Conservation (phyloP, 2,888 invertebrate genomes). For the Agrilus cyanescens region DNA sequence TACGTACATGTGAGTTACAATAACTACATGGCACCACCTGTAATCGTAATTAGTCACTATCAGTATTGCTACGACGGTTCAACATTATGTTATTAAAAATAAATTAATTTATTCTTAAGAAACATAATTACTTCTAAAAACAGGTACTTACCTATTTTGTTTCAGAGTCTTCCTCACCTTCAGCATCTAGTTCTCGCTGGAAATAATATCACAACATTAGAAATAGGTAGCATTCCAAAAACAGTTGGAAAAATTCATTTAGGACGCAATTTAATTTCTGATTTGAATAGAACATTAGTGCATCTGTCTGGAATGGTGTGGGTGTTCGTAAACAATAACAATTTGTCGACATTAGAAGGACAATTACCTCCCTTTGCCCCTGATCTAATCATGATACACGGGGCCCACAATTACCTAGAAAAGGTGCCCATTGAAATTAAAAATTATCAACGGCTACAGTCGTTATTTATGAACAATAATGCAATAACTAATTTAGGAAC, state of each 20-base stretch:
- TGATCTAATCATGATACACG: conserved; percentile 57
- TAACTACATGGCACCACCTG: too few species aligned
- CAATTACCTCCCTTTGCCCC: conserved; percentile 59
- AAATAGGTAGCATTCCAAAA: conserved; percentile 57
- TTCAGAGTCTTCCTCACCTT: conserved; percentile 47
- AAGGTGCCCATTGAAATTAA: conserved; percentile 60
- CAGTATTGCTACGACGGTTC: too few species aligned
- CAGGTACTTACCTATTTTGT: conserved; percentile 13
- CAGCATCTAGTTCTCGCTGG: conserved; percentile 62
- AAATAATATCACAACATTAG: conserved; percentile 62
- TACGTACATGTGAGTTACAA: too few species aligned
- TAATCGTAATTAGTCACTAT: too few species aligned
- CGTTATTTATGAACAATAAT: conserved; percentile 62
- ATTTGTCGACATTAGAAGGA: conserved; percentile 59
- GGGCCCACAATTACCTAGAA: conserved; percentile 59
- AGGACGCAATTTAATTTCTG: conserved; percentile 59
- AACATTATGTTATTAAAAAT: too few species aligned
- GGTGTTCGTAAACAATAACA: conserved; percentile 68
- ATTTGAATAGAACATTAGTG: conserved; percentile 66
- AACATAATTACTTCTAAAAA: neutral
- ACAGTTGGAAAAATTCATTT: conserved; percentile 59
- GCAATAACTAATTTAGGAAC: conserved; percentile 58
- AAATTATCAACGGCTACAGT: conserved; percentile 55
- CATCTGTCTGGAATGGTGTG: conserved; percentile 62
- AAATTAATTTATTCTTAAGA: conserved; percentile 1